Conservation (phyloP, 2,888 invertebrate genomes). For the Tenthredo mesomela region DNA sequence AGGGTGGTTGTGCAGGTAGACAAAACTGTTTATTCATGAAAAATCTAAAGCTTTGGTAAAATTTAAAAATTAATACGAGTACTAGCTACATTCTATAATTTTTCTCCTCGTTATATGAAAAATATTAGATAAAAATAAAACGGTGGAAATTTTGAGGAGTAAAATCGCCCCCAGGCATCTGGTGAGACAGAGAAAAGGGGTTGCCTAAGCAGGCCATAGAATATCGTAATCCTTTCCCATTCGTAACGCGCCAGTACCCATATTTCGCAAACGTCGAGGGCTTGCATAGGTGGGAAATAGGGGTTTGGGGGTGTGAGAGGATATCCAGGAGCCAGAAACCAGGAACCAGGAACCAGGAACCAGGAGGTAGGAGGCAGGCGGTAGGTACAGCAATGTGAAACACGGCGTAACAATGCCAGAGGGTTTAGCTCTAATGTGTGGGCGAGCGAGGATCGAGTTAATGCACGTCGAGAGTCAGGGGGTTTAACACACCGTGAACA, state of each 20-base stretch:
- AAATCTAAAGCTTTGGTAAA: background rate
- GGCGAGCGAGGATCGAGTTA: conserved; percentile 67
- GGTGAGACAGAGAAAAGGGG: background rate
- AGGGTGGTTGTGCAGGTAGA: background rate
- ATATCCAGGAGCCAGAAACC: background rate
- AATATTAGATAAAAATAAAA: background rate
- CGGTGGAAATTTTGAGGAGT: background rate
- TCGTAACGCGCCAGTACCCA: conserved; percentile 60
- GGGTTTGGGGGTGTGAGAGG: background rate
- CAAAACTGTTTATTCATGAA: background rate
- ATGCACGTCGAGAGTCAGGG: conserved; percentile 64
- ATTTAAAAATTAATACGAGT: background rate
- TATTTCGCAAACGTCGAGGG: conserved; percentile 45
- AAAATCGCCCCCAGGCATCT: background rate
- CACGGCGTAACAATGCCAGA: conserved; percentile 70
- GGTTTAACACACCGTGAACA: conserved; percentile 71
- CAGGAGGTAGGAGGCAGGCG: background rate
- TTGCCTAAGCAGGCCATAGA: conserved; percentile 56
- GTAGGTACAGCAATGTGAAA: conserved; percentile 60
- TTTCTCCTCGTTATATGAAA: background rate
- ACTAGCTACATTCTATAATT: background rate
- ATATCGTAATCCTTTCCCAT: conserved; percentile 69
- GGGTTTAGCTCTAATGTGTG: conserved; percentile 68
- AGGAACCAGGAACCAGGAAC: background rate
- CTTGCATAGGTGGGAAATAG: conserved; percentile 34